Conservation (phyloP, 37 sponge, comb jelly and placozoan species). For the Beroe forskalii region DNA sequence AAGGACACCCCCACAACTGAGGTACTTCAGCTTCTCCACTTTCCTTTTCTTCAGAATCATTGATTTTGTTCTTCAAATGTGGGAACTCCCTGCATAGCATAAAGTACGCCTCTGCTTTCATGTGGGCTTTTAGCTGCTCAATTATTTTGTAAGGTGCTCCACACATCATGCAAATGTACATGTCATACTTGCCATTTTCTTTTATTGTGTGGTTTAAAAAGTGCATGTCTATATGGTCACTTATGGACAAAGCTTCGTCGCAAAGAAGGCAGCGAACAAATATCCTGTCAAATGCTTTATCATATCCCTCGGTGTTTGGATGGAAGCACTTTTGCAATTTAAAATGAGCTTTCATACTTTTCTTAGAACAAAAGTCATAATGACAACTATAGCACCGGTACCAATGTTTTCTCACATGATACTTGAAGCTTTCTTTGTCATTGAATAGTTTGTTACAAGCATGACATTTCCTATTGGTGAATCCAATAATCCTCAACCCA, state of each 20-base stretch:
- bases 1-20: constrained; percentile 11
- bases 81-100: neutral
- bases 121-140: constrained; percentile 24
- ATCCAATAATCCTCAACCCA: neutral
- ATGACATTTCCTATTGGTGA: constrained; percentile 10
- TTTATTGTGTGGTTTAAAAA: constrained; percentile 3
- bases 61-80: neutral
- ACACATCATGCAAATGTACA: constrained; percentile 19
- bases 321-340: constrained; percentile 31
- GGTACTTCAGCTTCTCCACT: neutral
- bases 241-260: neutral
- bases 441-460: constrained; percentile 29
- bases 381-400: constrained; percentile 39
- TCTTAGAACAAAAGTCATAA: constrained; percentile 31
- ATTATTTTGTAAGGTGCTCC: constrained; percentile 42
- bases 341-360: constrained; percentile 37
- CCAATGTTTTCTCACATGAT: constrained; percentile 53
- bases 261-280: neutral
- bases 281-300: neutral
- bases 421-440: constrained; percentile 45
- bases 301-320: constrained; percentile 24
- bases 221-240: constrained; percentile 8
- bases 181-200: constrained; percentile 52
- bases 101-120: constrained; percentile 14
- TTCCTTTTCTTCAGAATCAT: neutral